Conservation (phyloP, 2,113 vertebrate genomes). For the Sminthopsis crassicaudata region DNA sequence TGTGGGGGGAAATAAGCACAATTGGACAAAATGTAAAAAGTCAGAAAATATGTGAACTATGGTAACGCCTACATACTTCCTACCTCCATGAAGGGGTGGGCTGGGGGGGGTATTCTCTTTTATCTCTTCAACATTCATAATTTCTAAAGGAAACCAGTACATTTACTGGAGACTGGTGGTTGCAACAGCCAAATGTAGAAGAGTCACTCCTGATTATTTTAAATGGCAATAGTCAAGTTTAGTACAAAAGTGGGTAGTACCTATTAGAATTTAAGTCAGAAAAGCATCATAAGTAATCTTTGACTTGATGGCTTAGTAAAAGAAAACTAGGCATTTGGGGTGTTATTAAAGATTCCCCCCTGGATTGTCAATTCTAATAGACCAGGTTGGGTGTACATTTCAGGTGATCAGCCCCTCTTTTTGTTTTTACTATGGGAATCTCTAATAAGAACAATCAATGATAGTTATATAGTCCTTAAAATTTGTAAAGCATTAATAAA, state of each 20-base stretch:
- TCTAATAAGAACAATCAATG: neutral
- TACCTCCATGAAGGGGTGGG: neutral
- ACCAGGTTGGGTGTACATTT: neutral
- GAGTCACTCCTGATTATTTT: neutral
- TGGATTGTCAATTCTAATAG: neutral
- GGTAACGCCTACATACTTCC: neutral
- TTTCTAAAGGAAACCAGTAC: neutral
- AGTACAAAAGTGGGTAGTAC: neutral
- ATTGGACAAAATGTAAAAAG: neutral
- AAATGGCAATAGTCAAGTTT: neutral
- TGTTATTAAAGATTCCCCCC: neutral
- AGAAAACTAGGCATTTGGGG: neutral
- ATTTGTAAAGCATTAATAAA: conserved; percentile 1
- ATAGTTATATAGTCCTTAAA: neutral
- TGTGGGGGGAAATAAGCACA: neutral
- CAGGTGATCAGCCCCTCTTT: neutral
- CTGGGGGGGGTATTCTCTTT: neutral
- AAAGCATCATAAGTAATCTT: neutral
- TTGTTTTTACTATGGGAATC: neutral
- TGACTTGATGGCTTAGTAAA: neutral
- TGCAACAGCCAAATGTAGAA: neutral
- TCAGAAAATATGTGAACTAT: neutral
- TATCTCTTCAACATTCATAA: neutral
- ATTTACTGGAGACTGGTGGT: neutral
- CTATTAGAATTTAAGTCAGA: neutral